Conservation (phyloP, 2,797 vertebrate genomes). For the Alca torda region DNA sequence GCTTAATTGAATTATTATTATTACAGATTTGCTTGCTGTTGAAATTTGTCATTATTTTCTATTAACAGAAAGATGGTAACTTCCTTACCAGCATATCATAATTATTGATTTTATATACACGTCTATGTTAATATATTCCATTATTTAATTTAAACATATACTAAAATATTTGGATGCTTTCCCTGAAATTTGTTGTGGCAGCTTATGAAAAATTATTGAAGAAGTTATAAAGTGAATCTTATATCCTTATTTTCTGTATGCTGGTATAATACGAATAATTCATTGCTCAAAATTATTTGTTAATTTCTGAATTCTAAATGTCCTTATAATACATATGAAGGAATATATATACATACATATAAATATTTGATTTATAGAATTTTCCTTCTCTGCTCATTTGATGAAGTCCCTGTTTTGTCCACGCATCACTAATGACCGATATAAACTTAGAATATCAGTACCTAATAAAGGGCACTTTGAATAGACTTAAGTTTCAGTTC, state of each 20-base stretch:
- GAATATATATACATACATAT: background rate
- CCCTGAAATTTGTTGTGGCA: background rate
- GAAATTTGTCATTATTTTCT: slow-evolving; percentile 19
- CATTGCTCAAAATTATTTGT: background rate
- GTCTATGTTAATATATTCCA: background rate
- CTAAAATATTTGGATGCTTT: background rate
- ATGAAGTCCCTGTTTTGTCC: background rate
- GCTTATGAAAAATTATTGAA: background rate
- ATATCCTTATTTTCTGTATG: background rate
- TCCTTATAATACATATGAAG: background rate
- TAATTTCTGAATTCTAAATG: background rate
- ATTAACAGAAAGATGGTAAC: background rate
- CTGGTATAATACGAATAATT: background rate
- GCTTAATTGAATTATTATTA: slow-evolving; percentile 34
- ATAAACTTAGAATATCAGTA: background rate
- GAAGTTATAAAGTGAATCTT: background rate
- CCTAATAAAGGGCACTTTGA: background rate
- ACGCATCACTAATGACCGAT: background rate
- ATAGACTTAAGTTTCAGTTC: background rate
- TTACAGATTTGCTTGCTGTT: background rate
- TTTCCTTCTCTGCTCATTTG: background rate
- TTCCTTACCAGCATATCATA: background rate
- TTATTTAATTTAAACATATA: background rate
- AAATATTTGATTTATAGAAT: background rate
- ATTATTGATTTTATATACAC: background rate